Conservation (phyloP, 2,888 invertebrate genomes). For the Conops quadrifasciatus region DNA sequence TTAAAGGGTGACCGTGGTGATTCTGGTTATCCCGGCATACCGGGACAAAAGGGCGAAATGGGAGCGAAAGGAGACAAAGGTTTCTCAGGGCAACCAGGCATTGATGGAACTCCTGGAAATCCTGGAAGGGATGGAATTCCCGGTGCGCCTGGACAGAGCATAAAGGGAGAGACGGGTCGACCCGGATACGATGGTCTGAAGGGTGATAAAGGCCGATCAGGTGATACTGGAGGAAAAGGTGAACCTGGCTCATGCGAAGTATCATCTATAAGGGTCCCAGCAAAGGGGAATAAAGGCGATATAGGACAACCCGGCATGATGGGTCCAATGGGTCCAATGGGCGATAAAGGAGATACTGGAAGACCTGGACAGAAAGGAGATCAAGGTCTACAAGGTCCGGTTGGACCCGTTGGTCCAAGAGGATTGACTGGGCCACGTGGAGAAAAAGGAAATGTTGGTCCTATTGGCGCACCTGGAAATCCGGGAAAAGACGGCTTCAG, state of each 20-base stretch:
- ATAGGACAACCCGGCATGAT: constrained; percentile 70
- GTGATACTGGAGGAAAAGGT: constrained; percentile 71
- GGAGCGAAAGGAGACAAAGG: constrained; percentile 78
- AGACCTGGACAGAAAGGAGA: constrained; percentile 71
- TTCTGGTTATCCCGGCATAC: constrained; percentile 74
- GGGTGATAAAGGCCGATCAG: constrained; percentile 59
- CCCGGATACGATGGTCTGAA: constrained; percentile 70
- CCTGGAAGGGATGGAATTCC: constrained; percentile 73
- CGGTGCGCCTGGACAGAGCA: constrained; percentile 75
- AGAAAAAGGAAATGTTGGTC: constrained; percentile 80
- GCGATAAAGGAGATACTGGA: constrained; percentile 72
- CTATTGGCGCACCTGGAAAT: constrained; percentile 80
- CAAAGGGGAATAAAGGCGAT: constrained; percentile 72
- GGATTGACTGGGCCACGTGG: constrained; percentile 82
- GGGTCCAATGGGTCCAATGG: constrained; percentile 71
- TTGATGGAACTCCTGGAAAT: constrained; percentile 76
- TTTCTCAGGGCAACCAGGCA: constrained; percentile 74
- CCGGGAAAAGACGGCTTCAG: constrained; percentile 72
- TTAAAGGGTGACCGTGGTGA: constrained; percentile 75
- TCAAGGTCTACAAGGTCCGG: constrained; percentile 70
- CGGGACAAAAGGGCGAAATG: constrained; percentile 74
- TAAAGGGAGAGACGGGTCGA: constrained; percentile 79
- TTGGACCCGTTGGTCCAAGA: constrained; percentile 75
- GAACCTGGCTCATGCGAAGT: constrained; percentile 71
- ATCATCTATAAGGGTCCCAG: constrained; percentile 64